phyloP scores from a whole-genome alignment of 2,797 vertebrate species.

The Pseudopleuronectes americanus region DNA sequence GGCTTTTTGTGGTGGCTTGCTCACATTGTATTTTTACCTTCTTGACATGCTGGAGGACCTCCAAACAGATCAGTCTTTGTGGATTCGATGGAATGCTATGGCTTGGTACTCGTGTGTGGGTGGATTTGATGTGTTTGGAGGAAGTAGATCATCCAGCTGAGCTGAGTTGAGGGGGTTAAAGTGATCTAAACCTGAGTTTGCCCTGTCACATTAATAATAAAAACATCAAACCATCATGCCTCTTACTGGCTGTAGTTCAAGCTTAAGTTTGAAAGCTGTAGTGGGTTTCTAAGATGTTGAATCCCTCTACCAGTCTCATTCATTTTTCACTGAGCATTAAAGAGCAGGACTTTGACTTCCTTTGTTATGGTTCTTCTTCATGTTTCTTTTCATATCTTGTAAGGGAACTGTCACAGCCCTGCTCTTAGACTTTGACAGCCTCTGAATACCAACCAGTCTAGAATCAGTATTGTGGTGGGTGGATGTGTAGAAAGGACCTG shows the following conservation, averaged over 20 bases:
- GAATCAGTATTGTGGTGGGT: background rate
- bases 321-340: background rate
- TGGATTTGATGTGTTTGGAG: conserved; percentile 26
- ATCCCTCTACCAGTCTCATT: background rate
- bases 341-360: no score
- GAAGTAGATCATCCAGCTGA: conserved; percentile 28
- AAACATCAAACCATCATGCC: background rate
- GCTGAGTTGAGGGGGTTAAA: conserved; percentile 29
- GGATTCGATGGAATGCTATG: conserved; percentile 24
- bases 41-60: conserved; percentile 44
- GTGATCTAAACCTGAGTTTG: conserved; percentile 13
- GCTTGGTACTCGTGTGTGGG: conserved; percentile 21
- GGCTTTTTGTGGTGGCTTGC: conserved; percentile 37
- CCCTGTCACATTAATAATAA: conserved; percentile 3
- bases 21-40: conserved; percentile 59
- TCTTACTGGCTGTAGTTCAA: conserved; percentile 1
- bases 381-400: background rate
- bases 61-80: conserved; percentile 41
- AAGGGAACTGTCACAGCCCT: background rate
- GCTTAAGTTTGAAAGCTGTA: background rate
- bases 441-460: background rate
- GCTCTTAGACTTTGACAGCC: background rate
- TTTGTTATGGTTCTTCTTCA: background rate
- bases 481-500: background rate
- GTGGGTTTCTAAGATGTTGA: background rate